phyloP scores from a whole-genome alignment of 2,113 vertebrate genomes.

The Noturus placidus region DNA sequence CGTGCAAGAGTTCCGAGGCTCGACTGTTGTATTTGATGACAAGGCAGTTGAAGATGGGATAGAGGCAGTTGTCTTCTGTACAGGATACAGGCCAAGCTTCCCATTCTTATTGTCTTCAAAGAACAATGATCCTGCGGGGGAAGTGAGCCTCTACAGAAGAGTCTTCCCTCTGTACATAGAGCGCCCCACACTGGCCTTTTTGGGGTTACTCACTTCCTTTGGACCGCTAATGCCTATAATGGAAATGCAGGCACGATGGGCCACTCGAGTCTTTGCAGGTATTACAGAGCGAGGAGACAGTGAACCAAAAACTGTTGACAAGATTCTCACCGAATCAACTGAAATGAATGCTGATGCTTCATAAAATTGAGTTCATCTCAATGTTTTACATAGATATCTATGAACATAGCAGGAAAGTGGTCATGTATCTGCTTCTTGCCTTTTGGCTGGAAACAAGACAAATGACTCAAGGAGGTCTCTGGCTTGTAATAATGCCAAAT shows the following conservation, averaged over 20 bases:
- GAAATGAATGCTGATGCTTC: neutral
- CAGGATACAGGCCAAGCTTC: slow-evolving; percentile 80
- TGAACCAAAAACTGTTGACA: neutral
- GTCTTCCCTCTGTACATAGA: slow-evolving; percentile 78
- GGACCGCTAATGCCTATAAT: slow-evolving; percentile 82
- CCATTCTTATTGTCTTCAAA: slow-evolving; percentile 77
- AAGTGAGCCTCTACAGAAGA: slow-evolving; percentile 78
- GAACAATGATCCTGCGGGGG: slow-evolving; percentile 67
- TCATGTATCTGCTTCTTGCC: neutral
- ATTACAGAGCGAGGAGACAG: slow-evolving; percentile 30
- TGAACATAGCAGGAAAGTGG: neutral
- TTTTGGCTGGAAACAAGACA: neutral
- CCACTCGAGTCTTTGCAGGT: slow-evolving; percentile 81
- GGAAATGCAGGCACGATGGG: slow-evolving; percentile 91
- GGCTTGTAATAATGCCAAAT: neutral
- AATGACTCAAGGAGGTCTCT: neutral
- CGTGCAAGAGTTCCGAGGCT: slow-evolving; percentile 75
- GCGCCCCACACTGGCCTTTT: slow-evolving; percentile 80
- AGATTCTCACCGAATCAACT: neutral
- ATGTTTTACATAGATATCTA: neutral
- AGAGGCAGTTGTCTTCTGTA: slow-evolving; percentile 83
- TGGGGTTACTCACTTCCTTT: slow-evolving; percentile 76
- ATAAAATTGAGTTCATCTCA: neutral
- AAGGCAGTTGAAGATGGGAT: slow-evolving; percentile 80
- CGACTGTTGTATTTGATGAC: slow-evolving; percentile 80